These are phyloP conservation scores for Polydrusus cervinus DNA, from an alignment of 2,888 invertebrate species.

Conservation along the genomic window DNA sequence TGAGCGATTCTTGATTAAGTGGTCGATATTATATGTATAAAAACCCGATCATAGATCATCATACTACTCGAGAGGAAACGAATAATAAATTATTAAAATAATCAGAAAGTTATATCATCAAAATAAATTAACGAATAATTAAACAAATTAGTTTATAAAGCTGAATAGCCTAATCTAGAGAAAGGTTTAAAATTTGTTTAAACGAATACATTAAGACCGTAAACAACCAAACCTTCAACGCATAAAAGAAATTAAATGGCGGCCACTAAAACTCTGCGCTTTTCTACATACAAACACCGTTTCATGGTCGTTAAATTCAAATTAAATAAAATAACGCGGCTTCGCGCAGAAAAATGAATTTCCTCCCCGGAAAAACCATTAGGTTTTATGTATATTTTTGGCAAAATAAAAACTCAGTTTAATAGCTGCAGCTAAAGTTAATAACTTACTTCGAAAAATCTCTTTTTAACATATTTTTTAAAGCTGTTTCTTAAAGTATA, in stretches of 20 bases:
- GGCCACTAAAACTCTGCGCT: constrained; percentile 7
- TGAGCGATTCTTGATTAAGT: too few relatives aligned
- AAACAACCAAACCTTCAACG: background rate
- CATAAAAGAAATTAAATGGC: constrained; percentile 2
- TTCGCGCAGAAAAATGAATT: constrained; percentile 34
- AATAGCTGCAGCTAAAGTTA: constrained; percentile 1
- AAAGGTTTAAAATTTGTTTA: background rate
- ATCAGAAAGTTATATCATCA: too few relatives aligned
- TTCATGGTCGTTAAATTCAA: constrained; percentile 37
- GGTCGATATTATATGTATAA: too few relatives aligned
- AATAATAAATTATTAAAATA: too few relatives aligned
- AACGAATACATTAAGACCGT: background rate
- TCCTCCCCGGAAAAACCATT: constrained; percentile 31
- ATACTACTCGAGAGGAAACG: too few relatives aligned
- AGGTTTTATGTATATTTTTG: constrained; percentile 31
- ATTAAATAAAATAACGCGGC: constrained; percentile 43
- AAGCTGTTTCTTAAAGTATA: too few relatives aligned
- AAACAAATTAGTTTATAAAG: too few relatives aligned
- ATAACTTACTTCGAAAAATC: constrained; percentile 4
- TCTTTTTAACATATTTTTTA: background rate
- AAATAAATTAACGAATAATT: too few relatives aligned
- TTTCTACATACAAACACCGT: constrained; percentile 36
- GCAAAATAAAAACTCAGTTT: constrained; percentile 15
- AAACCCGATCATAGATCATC: too few relatives aligned
- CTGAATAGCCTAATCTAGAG: too few relatives aligned